Evolutionary conservation across 2,888 invertebrate genomes (phyloP), one percentile per base, ranked within the genome.

Genomic region (Apodemia zela): DNA sequence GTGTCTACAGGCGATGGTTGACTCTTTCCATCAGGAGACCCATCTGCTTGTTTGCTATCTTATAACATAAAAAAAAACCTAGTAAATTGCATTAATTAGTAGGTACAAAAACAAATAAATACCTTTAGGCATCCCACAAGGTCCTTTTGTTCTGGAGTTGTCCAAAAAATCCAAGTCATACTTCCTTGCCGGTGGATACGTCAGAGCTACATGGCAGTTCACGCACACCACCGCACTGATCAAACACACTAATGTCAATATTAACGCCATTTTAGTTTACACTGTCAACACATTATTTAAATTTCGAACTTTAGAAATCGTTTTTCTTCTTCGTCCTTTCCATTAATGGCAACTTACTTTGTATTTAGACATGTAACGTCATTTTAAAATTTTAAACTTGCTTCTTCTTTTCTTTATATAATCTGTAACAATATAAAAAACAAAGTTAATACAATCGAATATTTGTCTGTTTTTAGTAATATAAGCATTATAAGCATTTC

Each of bases 101-200:
- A n/a, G n/a, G n/a, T n/a, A n/a, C n/a, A 17, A 38, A 18, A 18
- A 29, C 15, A 35, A 35, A 25, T 38, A 64, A 93, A 93, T 87
- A 97, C 97, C 97, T 95, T 95, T 97, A 29, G 98, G 97, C 97
- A 98, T 98, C 70, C 98, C 98, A 84, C 98, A 98, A 66, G 98
- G 98, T 67, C 95, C 95, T 76, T 96, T 96, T 38, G 98, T 98
- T 77, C 98, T 94, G 59, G 96, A 94, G 81, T 96, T 98, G 82
- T 98, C 98, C 89, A 98, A 92, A 89, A 98, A 98, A 87, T 98
- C 98, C 85, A 98, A 92, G 77, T 97, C 97, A 79, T 95, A 97
- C 78, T 95, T 94, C 76, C 98, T 93, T 0, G 98, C 98, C 1
- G 96, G 97, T 63, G 98, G 98, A 85, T 94, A 98, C 13, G 97